A percentile compares a stretch with the other conserved stretches of the same genome.
phyloP scores from a whole-genome alignment of 2,797 vertebrate species.

The Premnoplex brunnescens region DNA sequence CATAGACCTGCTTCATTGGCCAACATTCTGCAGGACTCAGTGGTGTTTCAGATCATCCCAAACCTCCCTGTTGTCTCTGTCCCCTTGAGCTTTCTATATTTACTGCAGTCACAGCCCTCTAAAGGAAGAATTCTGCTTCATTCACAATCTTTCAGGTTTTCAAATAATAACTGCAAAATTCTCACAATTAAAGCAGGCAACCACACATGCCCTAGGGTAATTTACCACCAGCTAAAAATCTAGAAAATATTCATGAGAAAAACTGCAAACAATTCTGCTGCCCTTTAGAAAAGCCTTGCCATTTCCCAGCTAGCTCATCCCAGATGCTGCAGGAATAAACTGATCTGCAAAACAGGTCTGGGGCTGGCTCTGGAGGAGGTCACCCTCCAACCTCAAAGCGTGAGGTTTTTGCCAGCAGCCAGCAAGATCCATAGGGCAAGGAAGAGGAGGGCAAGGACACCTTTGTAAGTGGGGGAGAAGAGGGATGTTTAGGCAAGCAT shows the following conservation, averaged over 20 bases:
- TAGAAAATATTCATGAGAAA: conserved; percentile 12
- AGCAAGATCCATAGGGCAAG: not conserved
- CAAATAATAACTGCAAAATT: not conserved
- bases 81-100: not conserved
- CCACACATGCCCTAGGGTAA: not conserved
- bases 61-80: not conserved
- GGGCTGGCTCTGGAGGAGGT: not conserved
- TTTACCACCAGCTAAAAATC: not conserved
- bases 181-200: not conserved
- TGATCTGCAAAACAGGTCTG: not conserved
- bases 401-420: not conserved
- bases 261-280: not conserved
- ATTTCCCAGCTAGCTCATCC: not conserved
- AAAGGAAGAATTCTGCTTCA: not conserved
- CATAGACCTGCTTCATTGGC: not conserved
- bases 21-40: not conserved
- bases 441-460: not conserved
- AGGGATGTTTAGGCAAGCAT: not conserved
- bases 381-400: not conserved
- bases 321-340: not conserved
- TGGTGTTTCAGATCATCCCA: not conserved
- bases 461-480: accelerated
- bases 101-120: not conserved
- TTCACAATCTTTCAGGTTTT: not conserved
- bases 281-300: not conserved